phyloP scores from a whole-genome alignment of 64 coral and sea anemone species.

The Pachyseris speciosa region DNA sequence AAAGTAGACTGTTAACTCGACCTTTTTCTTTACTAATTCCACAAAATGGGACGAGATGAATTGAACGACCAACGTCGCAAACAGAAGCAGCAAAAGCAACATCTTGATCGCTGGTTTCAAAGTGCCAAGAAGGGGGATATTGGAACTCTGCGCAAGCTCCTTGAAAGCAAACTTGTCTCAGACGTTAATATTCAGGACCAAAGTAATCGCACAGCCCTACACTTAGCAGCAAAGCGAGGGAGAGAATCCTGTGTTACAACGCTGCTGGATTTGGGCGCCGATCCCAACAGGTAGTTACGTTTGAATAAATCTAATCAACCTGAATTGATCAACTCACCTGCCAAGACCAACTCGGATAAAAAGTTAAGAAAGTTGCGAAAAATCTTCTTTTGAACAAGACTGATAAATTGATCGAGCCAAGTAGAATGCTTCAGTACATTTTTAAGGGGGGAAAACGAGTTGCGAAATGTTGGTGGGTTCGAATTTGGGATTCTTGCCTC shows the following conservation, averaged over 20 bases:
- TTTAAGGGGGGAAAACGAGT: too few relatives aligned
- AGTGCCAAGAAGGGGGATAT: constrained; percentile 66
- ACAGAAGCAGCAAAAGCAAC: neutral
- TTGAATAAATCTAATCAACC: too few relatives aligned
- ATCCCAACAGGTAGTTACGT: constrained; percentile 93
- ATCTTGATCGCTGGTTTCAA: constrained; percentile 71
- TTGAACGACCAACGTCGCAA: neutral
- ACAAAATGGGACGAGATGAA: neutral
- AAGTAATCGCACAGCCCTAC: constrained; percentile 68
- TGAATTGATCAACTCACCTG: too few relatives aligned
- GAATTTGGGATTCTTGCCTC: too few relatives aligned
- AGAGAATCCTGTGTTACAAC: constrained; percentile 53
- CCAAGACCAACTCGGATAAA: too few relatives aligned
- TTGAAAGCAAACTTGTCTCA: neutral
- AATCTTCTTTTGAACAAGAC: too few relatives aligned
- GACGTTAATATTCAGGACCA: constrained; percentile 67
- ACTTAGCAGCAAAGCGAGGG: constrained; percentile 66
- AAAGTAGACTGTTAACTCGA: too few relatives aligned
- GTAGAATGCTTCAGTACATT: too few relatives aligned
- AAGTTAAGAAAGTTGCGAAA: too few relatives aligned
- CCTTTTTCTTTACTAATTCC: neutral
- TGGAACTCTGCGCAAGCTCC: constrained; percentile 14
- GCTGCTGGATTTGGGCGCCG: constrained; percentile 77
- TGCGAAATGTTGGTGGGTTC: too few relatives aligned
- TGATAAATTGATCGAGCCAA: too few relatives aligned